Percentiles rank a stretch among this genome's conserved stretches.
Evolutionary conservation across 2,797 vertebrate species (phyloP).

Genomic region (Paedocypris micromegethes): DNA sequence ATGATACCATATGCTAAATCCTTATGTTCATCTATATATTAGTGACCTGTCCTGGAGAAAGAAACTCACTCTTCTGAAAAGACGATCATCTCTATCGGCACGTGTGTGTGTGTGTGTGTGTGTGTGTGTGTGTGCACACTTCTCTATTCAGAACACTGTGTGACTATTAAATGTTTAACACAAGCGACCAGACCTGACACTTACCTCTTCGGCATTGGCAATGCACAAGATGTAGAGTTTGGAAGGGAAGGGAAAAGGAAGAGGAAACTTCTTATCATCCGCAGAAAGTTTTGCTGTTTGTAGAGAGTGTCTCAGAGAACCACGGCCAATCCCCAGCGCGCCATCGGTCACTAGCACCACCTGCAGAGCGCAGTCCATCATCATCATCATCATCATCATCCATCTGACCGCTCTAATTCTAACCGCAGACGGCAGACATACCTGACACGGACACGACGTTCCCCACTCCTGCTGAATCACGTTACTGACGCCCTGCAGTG

Average conservation of each 20-base stretch:
- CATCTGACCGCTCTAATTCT: neutral
- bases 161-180: neutral
- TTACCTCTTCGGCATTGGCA: slow-evolving; percentile 93
- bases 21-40: too few relatives aligned
- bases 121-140: too few relatives aligned
- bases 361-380: slow-evolving; percentile 57
- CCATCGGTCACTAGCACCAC: slow-evolving; percentile 94
- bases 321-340: slow-evolving; percentile 89
- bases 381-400: slow-evolving; percentile 1
- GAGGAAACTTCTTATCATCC: slow-evolving; percentile 88
- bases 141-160: neutral
- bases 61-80: too few relatives aligned
- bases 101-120: too few relatives aligned
- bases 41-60: too few relatives aligned
- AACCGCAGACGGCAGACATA: slow-evolving; percentile 48
- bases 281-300: slow-evolving; percentile 79
- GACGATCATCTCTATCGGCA: too few relatives aligned
- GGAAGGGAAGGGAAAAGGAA: slow-evolving; percentile 93
- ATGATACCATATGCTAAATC: too few relatives aligned
- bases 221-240: slow-evolving; percentile 95
- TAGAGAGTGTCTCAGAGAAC: slow-evolving; percentile 89
- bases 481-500: slow-evolving; percentile 86
- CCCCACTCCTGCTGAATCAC: slow-evolving; percentile 98
- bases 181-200: neutral
- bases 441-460: slow-evolving; percentile 91